Evolutionary conservation across 2,797 vertebrate genomes (phyloP).

Genomic region (Falco naumanni): DNA sequence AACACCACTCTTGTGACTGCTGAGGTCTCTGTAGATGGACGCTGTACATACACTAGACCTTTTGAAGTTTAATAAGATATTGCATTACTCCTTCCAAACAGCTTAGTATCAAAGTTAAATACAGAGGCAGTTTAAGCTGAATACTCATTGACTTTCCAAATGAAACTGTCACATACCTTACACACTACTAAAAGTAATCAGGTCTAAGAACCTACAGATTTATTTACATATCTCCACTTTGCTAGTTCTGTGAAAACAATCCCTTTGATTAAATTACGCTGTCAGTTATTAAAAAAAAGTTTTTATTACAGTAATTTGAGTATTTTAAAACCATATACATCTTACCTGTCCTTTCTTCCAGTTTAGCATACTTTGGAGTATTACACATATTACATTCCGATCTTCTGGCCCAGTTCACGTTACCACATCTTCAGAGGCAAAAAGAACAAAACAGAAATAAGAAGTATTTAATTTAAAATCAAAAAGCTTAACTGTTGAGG

Average conservation of each 20-base stretch:
- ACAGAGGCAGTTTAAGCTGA: rapidly evolving
- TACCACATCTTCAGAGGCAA: slow-evolving; percentile 88
- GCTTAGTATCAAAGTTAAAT: not conserved
- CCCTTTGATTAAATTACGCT: not conserved
- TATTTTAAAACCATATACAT: not conserved
- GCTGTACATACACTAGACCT: too few species aligned
- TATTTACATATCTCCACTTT: rapidly evolving
- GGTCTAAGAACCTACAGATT: too few species aligned
- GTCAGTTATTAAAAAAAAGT: rapidly evolving
- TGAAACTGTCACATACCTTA: not conserved
- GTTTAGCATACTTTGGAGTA: slow-evolving; percentile 97
- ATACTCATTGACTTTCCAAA: rapidly evolving
- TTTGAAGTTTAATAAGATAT: not conserved
- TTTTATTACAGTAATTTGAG: not conserved
- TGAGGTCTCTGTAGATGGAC: rapidly evolving
- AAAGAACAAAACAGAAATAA: not conserved
- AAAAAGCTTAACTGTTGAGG: not conserved
- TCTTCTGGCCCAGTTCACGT: slow-evolving; percentile 97
- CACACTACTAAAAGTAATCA: rapidly evolving
- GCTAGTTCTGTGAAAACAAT: not conserved
- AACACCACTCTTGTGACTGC: not conserved
- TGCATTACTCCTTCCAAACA: not conserved
- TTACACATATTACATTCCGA: slow-evolving; percentile 99
- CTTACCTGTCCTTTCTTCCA: slow-evolving; percentile 97
- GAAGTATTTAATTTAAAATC: not conserved